These are phyloP conservation scores for Pachyuromys duprasi DNA, from an alignment of 2,797 vertebrate genomes.

Conservation along the genomic window DNA sequence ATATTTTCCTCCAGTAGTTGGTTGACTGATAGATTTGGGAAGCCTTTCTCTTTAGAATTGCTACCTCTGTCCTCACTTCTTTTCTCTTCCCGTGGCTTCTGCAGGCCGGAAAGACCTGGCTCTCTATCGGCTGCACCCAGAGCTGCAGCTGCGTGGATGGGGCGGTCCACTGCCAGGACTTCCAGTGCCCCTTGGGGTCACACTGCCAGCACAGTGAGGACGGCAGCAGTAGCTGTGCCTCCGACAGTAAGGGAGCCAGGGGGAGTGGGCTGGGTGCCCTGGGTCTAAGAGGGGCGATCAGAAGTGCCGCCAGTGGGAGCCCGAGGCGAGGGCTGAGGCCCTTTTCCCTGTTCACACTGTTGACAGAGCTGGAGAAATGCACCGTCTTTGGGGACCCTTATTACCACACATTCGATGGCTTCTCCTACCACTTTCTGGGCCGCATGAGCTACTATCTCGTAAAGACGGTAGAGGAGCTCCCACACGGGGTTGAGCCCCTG, in stretches of 20 bases:
- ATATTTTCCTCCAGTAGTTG: neutral
- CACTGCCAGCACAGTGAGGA: constrained; percentile 84
- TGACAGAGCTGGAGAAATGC: constrained; percentile 86
- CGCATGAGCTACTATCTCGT: constrained; percentile 89
- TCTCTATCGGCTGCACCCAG: constrained; percentile 86
- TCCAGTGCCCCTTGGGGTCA: constrained; percentile 85
- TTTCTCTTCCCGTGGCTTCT: neutral
- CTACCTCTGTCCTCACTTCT: neutral
- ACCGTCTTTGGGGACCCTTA: constrained; percentile 90
- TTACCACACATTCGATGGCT: constrained; percentile 90
- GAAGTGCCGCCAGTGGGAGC: neutral
- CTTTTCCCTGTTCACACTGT: neutral
- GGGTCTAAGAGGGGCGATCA: neutral
- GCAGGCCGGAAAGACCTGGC: constrained; percentile 90
- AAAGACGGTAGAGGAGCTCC: constrained; percentile 73
- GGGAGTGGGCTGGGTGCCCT: neutral
- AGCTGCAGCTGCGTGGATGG: constrained; percentile 87
- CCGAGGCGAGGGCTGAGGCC: neutral
- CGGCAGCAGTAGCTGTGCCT: constrained; percentile 63
- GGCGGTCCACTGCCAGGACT: constrained; percentile 79
- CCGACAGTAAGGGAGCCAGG: constrained; percentile 84
- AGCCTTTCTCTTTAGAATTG: neutral
- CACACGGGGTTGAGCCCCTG: constrained; percentile 76
- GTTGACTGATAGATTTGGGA: neutral
- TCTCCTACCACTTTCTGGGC: constrained; percentile 90